These are phyloP conservation scores for Latheticus oryzae DNA, from an alignment of 2,888 invertebrate genomes.

Conservation along the genomic window DNA sequence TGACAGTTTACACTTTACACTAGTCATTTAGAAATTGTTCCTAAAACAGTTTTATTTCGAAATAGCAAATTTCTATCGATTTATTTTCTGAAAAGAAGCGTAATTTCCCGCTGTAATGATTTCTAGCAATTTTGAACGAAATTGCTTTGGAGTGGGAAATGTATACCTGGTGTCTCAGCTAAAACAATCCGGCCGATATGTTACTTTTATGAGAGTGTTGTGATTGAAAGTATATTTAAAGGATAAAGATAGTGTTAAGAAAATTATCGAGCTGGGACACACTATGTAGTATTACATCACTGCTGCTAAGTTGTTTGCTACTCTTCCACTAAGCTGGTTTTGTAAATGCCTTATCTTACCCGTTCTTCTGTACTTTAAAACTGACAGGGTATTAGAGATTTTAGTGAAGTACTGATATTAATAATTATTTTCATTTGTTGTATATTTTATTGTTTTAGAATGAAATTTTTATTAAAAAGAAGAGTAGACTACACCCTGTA, in stretches of 20 bases:
- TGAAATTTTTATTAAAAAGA: conserved; percentile 9
- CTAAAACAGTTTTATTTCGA: too few relatives aligned
- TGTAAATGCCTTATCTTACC: conserved; percentile 22
- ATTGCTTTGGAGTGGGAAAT: conserved; percentile 8
- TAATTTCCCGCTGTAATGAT: too few relatives aligned
- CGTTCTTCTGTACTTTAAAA: conserved; percentile 38
- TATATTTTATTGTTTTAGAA: conserved; percentile 33
- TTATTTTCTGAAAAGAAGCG: too few relatives aligned
- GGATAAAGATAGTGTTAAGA: conserved; percentile 2
- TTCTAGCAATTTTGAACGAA: too few relatives aligned
- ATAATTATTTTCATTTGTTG: conserved; percentile 41
- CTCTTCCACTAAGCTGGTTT: conserved; percentile 2
- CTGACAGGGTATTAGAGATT: conserved; percentile 51
- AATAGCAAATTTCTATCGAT: too few relatives aligned
- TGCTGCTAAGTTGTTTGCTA: conserved; percentile 4
- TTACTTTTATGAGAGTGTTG: conserved; percentile 2
- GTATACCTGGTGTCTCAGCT: conserved; percentile 15
- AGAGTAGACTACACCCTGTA: conserved; percentile 31
- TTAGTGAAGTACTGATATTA: conserved; percentile 44
- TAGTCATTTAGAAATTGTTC: too few relatives aligned
- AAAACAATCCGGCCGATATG: conserved; percentile 4
- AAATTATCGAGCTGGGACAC: conserved; percentile 13
- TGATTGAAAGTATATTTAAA: conserved; percentile 1
- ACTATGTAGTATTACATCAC: conserved; percentile 11
- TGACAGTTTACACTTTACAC: too few relatives aligned